phyloP scores from a whole-genome alignment of 2,888 invertebrate genomes.

The Diaprepes abbreviatus region DNA sequence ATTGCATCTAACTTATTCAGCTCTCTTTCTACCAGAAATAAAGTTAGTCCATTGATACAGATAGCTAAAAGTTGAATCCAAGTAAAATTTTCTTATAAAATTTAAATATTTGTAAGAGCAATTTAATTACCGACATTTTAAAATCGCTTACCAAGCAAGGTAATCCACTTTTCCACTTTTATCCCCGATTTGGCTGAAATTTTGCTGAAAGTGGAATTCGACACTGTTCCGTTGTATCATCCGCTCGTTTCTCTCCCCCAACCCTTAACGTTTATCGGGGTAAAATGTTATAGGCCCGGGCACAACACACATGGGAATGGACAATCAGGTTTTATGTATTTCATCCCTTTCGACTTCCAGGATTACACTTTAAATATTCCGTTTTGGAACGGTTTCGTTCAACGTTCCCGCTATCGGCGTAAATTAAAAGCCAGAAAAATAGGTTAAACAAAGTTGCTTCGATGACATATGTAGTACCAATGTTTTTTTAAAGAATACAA shows the following conservation, averaged over 20 bases:
- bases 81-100: too few relatives aligned
- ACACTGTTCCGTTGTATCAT: constrained; percentile 33
- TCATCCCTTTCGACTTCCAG: constrained; percentile 39
- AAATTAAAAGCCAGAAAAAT: constrained; percentile 17
- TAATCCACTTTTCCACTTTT: constrained; percentile 25
- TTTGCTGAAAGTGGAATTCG: constrained; percentile 28
- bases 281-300: constrained; percentile 39
- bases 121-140: neutral
- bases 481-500: too few relatives aligned
- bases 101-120: neutral
- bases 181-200: constrained; percentile 24
- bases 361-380: constrained; percentile 51
- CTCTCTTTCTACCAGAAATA: too few relatives aligned
- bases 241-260: constrained; percentile 14
- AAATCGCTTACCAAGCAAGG: constrained; percentile 5
- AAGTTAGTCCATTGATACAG: too few relatives aligned
- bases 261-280: constrained; percentile 32
- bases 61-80: too few relatives aligned
- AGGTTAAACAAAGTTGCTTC: neutral
- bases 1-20: too few relatives aligned
- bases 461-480: neutral
- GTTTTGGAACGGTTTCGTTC: constrained; percentile 43
- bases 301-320: constrained; percentile 46
- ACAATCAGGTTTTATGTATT: constrained; percentile 47
- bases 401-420: constrained; percentile 26